phyloP scores from a whole-genome alignment of 2,797 vertebrate species.

The Garrulus glandarius region DNA sequence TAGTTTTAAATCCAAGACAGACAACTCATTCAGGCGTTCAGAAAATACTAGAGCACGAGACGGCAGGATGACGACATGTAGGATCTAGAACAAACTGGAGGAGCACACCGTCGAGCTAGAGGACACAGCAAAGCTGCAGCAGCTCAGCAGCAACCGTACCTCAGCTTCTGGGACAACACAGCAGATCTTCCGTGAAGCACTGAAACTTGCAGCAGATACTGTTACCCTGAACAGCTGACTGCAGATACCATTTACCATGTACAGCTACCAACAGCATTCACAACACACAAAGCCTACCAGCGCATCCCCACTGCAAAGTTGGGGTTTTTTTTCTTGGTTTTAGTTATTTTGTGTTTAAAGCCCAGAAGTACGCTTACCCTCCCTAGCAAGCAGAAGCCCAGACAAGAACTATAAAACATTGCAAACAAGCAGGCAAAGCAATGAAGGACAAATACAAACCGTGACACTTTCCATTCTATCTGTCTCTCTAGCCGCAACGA shows the following conservation, averaged over 20 bases:
- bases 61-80: neutral
- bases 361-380: neutral
- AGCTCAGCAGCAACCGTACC: neutral
- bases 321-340: neutral
- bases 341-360: neutral
- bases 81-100: neutral
- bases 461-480: neutral
- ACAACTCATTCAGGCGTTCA: neutral
- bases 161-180: neutral
- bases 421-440: neutral
- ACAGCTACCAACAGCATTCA: neutral
- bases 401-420: neutral
- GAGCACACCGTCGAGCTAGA: fast-evolving
- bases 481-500: neutral
- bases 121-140: neutral
- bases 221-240: neutral
- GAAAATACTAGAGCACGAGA: neutral
- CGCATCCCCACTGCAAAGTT: fast-evolving
- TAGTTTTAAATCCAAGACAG: neutral
- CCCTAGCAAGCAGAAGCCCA: neutral
- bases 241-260: neutral
- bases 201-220: neutral
- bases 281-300: neutral
- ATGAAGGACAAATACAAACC: neutral
- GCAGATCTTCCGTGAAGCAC: neutral